Evolutionary conservation across 2,888 invertebrate genomes (phyloP), one percentile per base, ranked within the genome.

Genomic region (Dicyrtoma fusca): DNA sequence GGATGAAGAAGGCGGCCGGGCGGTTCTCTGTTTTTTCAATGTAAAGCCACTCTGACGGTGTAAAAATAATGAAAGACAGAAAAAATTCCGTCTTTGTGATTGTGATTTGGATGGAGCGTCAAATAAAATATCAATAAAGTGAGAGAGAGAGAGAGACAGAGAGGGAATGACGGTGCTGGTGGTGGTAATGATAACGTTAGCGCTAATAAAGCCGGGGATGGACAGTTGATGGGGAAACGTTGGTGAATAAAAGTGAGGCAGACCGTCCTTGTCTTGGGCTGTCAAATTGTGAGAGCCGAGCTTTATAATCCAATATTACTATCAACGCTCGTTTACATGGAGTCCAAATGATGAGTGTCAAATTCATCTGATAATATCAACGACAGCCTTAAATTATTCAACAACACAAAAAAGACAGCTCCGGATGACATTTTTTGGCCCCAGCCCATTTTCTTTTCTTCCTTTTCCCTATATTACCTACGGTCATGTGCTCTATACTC

Each of bases 371-470:
- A 65, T 65, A 65, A 26, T 51, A 65, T 65, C 34, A 14, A 10
- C 51, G 65, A 65, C 65, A 65, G 65, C 23, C 63, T 65, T 65
- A 65, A 65, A 65, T 65, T 65, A 65, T 65, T 65, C 65, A 65
- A 65, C 65, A 65, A n/a, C n/a, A n/a, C n/a, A n/a, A n/a, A 51
- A 65, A 65, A 65, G 51, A 51, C 61, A 61, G 44, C 61, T 26
- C 65, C 49, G 51, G 26, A 65, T 65, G 65, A 65, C 65, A 65
- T 65, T 65, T 65, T 61, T 65, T 23, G 51, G 65, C 65, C 65
- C 51, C 65, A 51, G 53, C 65, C 65, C 65, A 65, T 49, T 65
- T 65, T 65, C 51, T 65, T 65, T 51, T 65, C 63, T 21, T 62
- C 62, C 19, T 62, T 45, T 62, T 21, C 6, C 17, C 17, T 13